Evolutionary conservation across 2,797 vertebrate species (phyloP), one percentile per base, ranked within the genome.

Genomic region (Anas bernieri): DNA sequence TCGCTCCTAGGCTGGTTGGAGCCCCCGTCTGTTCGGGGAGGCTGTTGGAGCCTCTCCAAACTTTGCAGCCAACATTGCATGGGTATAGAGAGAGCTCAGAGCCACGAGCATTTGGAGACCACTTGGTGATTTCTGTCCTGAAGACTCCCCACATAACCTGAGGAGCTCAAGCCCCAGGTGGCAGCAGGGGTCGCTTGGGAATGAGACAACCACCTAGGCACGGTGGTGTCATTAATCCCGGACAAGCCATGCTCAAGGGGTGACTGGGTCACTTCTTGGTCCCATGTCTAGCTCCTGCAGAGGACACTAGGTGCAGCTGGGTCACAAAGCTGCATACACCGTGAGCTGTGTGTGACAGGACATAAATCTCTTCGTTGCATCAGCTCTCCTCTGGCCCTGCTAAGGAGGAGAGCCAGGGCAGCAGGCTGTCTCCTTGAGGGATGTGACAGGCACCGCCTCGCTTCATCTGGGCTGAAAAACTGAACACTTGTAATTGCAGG

Each of bases 301-400:
- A 90, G 91, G 74, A 83, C 75, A 33, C 45, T 77, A 86, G 70
- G 20, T 77, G 75, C 81, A 88, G 58, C 30, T 3, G 1, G 37
- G 31, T 76, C 73, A 66, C 55, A 72, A 33, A 62, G 69, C 73
- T 55, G 76, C 3, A 5, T 46, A 68, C 89, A 73, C 11, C 5
- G 46, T 73, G 8, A 12, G 58, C 56, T 81, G 9, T 50, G 54
- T 31, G 76, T 77, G 79, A 70, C 66, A 61, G 68, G 48, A 76
- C 87, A 89, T 91, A 77, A 90, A 91, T 89, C 61, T 89, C 54
- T 77, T 45, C 41, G 46, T 50, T 89, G 80, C 55, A 88, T 70
- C 81, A 74, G 56, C 61, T 83, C 58, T 46, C 37, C 68, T 0
- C 2, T 70, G 33, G 64, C 81, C 59, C 46, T 83, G 76, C 78